These are phyloP conservation scores for Pachyuromys duprasi DNA, from an alignment of 2,797 vertebrate genomes.

Conservation along the genomic window DNA sequence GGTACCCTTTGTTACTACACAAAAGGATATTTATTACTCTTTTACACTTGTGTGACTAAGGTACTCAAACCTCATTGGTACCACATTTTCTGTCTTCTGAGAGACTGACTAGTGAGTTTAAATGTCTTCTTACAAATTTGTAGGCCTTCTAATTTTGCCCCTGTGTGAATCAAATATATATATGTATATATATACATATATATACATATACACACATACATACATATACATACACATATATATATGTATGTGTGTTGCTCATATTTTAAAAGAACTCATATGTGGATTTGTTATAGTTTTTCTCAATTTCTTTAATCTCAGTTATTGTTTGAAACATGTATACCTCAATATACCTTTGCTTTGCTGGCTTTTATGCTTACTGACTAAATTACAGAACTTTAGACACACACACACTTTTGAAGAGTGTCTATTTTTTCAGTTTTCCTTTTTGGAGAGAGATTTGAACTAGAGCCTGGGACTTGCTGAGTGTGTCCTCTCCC, in stretches of 20 bases:
- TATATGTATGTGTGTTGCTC: background rate
- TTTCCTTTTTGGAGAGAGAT: background rate
- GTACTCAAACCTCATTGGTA: background rate
- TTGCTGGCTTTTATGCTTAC: conserved; percentile 7
- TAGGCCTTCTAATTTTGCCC: background rate
- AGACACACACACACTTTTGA: background rate
- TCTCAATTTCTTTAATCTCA: background rate
- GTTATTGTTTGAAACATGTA: conserved; percentile 1
- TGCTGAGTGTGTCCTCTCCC: background rate
- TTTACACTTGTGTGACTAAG: background rate
- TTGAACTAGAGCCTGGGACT: background rate
- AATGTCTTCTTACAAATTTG: background rate
- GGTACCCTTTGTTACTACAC: background rate
- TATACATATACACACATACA: background rate
- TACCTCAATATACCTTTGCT: background rate
- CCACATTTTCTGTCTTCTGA: conserved; percentile 21
- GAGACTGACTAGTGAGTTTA: background rate
- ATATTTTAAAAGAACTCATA: background rate
- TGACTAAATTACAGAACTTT: background rate
- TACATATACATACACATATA: background rate
- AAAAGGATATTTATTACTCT: background rate
- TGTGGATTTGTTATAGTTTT: background rate
- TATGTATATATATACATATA: background rate
- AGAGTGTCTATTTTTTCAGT: background rate
- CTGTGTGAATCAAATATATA: background rate